phyloP scores from a whole-genome alignment of 2,888 invertebrate genomes.

The Electrophaes corylata region DNA sequence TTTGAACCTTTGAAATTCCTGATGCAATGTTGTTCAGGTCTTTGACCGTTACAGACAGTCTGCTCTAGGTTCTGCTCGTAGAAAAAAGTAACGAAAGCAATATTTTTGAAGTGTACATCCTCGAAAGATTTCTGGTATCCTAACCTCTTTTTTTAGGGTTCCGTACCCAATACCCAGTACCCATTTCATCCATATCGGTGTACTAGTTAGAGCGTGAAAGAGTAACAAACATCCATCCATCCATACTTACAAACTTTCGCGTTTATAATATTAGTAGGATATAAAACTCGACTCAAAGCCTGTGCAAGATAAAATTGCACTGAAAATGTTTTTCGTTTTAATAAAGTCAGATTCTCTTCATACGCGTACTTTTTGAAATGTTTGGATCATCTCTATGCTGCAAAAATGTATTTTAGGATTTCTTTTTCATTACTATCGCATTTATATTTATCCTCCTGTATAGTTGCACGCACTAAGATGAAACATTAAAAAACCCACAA shows the following conservation, averaged over 20 bases:
- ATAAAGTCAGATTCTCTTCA: neutral
- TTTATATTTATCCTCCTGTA: no score
- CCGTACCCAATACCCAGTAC: no score
- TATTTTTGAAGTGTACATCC: neutral
- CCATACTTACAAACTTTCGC: no score
- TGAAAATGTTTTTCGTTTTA: neutral
- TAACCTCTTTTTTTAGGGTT: no score
- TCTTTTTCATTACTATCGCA: neutral
- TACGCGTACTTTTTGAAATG: neutral
- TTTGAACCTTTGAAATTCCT: constrained; percentile 51
- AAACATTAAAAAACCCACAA: no score
- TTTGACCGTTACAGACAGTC: neutral
- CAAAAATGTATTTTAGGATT: neutral
- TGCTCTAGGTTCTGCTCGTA: neutral
- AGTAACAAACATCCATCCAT: no score
- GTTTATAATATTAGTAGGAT: no score
- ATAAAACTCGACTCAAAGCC: neutral
- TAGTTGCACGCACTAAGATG: no score
- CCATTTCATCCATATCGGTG: no score
- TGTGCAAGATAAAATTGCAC: neutral
- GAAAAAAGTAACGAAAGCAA: neutral
- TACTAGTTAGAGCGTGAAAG: no score
- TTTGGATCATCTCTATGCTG: neutral
- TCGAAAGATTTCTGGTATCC: no score
- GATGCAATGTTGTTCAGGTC: constrained; percentile 30